phyloP scores from a whole-genome alignment of 2,888 invertebrate species.

The Idaea straminata region DNA sequence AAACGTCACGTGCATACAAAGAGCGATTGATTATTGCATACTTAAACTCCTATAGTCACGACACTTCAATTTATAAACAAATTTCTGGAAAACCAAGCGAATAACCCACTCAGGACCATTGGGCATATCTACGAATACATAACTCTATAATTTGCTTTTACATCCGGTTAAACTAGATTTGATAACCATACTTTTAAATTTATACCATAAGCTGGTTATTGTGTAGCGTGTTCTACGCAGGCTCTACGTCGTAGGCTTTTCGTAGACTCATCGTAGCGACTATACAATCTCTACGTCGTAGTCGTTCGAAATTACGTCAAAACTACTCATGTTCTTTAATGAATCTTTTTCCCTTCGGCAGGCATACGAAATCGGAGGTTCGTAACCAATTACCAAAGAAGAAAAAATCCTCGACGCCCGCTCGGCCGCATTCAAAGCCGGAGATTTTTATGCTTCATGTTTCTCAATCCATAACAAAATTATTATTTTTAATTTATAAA shows the following conservation, averaged over 20 bases:
- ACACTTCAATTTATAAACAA: conserved; percentile 72
- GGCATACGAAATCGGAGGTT: too few relatives aligned
- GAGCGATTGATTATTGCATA: conserved; percentile 39
- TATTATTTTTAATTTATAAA: too few relatives aligned
- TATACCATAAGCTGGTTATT: too few relatives aligned
- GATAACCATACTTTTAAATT: too few relatives aligned
- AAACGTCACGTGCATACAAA: conserved; percentile 21
- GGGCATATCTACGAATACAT: conserved; percentile 35
- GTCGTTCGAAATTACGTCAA: background rate
- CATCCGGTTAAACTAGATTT: too few relatives aligned
- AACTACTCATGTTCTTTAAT: too few relatives aligned
- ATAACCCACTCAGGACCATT: conserved; percentile 76
- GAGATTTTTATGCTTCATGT: too few relatives aligned
- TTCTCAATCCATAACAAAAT: too few relatives aligned
- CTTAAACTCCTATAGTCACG: conserved; percentile 53
- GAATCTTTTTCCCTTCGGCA: too few relatives aligned
- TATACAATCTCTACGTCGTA: background rate
- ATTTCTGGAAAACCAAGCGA: conserved; percentile 64
- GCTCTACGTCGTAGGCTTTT: background rate
- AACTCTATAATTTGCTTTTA: background rate
- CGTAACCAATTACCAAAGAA: too few relatives aligned
- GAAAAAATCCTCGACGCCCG: too few relatives aligned
- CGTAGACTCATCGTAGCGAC: background rate
- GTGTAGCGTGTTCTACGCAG: background rate
- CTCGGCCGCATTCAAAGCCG: too few relatives aligned